phyloP scores from a whole-genome alignment of 2,888 invertebrate species.

The Caenorhabditis japonica region DNA sequence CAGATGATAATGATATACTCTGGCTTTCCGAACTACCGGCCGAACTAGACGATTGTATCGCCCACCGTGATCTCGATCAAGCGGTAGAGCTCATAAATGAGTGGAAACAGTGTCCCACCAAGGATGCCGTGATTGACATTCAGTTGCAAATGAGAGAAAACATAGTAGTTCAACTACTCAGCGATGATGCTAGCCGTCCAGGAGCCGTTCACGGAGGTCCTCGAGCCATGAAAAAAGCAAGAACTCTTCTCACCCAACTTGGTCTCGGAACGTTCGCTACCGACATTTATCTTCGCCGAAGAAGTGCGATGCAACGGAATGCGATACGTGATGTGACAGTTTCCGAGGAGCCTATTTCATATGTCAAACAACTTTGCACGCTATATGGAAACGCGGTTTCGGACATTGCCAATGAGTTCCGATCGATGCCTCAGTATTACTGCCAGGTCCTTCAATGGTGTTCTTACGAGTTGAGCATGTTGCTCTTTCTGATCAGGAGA shows the following conservation, averaged over 20 bases:
- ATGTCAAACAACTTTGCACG: conserved; percentile 68
- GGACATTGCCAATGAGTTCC: conserved; percentile 70
- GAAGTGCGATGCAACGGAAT: conserved; percentile 64
- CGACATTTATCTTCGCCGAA: conserved; percentile 70
- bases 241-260: conserved; percentile 59
- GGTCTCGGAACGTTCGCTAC: conserved; percentile 72
- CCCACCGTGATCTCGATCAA: conserved; percentile 72
- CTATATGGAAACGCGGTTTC: conserved; percentile 67
- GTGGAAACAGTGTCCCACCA: conserved; percentile 72
- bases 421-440: conserved; percentile 63
- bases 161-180: conserved; percentile 70
- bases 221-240: conserved; percentile 67
- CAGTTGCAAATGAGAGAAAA: conserved; percentile 71
- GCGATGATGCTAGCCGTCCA: conserved; percentile 72
- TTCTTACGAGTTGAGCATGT: conserved; percentile 71
- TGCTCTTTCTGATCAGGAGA: conserved; percentile 70
- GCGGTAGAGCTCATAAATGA: conserved; percentile 76
- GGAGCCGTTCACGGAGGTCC: conserved; percentile 74
- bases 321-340: conserved; percentile 65
- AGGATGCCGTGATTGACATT: conserved; percentile 66
- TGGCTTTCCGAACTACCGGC: conserved; percentile 73
- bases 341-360: conserved; percentile 69
- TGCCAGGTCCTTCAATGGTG: conserved; percentile 74
- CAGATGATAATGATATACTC: conserved; percentile 63
- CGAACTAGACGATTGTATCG: conserved; percentile 74